Conservation (phyloP, 2,797 vertebrate species). For the Falco biarmicus region DNA sequence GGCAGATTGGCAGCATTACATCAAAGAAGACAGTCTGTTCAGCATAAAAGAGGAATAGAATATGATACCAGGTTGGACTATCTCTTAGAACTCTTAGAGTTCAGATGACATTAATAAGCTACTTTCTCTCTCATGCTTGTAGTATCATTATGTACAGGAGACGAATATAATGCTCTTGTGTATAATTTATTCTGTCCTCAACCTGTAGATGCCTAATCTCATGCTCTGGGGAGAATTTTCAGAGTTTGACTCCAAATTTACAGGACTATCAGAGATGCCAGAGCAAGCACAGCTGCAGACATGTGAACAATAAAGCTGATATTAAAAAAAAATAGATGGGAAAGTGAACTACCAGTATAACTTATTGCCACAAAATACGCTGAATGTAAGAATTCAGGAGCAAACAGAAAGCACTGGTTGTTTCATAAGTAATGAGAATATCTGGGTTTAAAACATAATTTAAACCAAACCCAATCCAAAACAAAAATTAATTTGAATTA, state of each 20-base stretch:
- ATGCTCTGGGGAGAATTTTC: not conserved
- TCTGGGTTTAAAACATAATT: not conserved
- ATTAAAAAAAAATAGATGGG: not conserved
- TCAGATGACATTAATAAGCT: conserved; percentile 1
- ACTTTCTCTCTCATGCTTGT: not conserved
- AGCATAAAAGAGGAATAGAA: not conserved
- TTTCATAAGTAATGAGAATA: not conserved
- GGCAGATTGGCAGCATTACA: conserved; percentile 37
- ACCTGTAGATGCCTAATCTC: not conserved
- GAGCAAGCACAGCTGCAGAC: not conserved
- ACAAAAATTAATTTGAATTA: not conserved
- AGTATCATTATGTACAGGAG: not conserved
- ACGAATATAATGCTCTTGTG: not conserved
- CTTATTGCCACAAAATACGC: not conserved
- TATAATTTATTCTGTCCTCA: not conserved
- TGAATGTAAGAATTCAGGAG: not conserved
- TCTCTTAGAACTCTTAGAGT: conserved; percentile 25
- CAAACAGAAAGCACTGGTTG: not conserved
- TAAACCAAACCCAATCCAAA: not conserved
- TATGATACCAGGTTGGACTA: not conserved
- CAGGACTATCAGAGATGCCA: not conserved
- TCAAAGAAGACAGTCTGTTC: conserved; percentile 1
- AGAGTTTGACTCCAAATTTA: not conserved
- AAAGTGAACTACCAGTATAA: not conserved
- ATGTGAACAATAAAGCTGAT: not conserved